Base-by-base conservation (phyloP, 2,888 invertebrate genomes). In the Parnassius mnemosyne region DNA sequence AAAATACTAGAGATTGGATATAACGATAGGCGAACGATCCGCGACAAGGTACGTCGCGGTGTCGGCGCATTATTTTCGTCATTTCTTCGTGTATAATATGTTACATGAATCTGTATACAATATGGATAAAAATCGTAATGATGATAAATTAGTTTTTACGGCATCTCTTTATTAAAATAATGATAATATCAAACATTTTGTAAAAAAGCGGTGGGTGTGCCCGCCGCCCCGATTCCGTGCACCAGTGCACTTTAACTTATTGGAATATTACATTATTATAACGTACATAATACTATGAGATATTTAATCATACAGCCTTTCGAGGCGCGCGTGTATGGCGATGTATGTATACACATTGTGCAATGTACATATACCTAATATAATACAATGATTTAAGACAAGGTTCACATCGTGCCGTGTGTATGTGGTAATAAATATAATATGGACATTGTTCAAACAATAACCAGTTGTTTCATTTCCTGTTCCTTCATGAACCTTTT, bases 391-490 rank as follows among this genome's bases (percentile, higher is more conserved):
- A 94, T 94, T 91, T 93, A 95, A 95, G 95, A 95, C 94, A 95
- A 95, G 95, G 95, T 95, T 95, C 95, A 95, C 95, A 95, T 95
- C 95, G 95, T 95, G 95, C 95, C 95, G 95, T 95, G 95, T 95
- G 95, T 95, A 95, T 95, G 95, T 95, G 95, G 94, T 95, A 94
- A 94, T 93, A 95, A 94, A 95, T 95, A 95, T 94, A 95, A 95
- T 95, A 95, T 95, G 95, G 95, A 95, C 95, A 95, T 95, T 95
- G 95, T 95, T 95, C 95, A 95, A 95, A 94, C 93, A 94, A 93
- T 90, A 88, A 93, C 81, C 84, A 82, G 85, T 88, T 89, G 87
- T 91, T 90, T 89, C 81, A 91, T 90, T 90, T 43, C 11, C 43
- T 43, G 13, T 16, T 13, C 89, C 69, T 62, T 67, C 34, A 5